These are phyloP conservation scores for Phlogophora meticulosa DNA, from an alignment of 2,888 invertebrate species.

Conservation along the genomic window DNA sequence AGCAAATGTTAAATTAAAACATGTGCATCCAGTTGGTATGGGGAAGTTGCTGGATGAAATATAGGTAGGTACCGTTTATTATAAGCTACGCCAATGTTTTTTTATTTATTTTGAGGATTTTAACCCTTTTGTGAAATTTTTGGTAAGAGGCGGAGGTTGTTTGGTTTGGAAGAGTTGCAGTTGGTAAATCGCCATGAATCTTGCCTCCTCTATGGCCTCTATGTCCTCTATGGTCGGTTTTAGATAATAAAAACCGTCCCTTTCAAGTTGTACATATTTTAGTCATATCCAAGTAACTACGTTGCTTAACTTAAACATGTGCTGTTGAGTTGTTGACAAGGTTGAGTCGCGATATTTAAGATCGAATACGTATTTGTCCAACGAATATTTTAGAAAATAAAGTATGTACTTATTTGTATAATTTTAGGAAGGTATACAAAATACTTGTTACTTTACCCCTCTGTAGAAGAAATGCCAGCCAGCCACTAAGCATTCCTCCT, in stretches of 20 bases:
- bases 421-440: too few relatives aligned
- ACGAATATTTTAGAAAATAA: too few relatives aligned
- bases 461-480: slow-evolving; percentile 86
- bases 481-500: slow-evolving; percentile 81
- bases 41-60: slow-evolving; percentile 38
- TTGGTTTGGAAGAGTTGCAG: not conserved
- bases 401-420: too few relatives aligned
- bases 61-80: not conserved
- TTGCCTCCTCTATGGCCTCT: too few relatives aligned
- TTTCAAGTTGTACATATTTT: too few relatives aligned
- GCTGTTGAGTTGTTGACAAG: too few relatives aligned
- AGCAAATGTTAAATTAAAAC: slow-evolving; percentile 63
- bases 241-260: too few relatives aligned
- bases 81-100: slow-evolving; percentile 7
- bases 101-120: not conserved
- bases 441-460: slow-evolving; percentile 75
- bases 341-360: too few relatives aligned
- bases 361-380: too few relatives aligned
- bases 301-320: too few relatives aligned
- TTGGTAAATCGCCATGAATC: not conserved
- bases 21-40: slow-evolving; percentile 51
- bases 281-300: too few relatives aligned
- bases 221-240: too few relatives aligned
- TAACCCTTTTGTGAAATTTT: not conserved
- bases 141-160: not conserved